phyloP scores from a whole-genome alignment of 2,113 vertebrate species.

The Muntiacus reevesi region DNA sequence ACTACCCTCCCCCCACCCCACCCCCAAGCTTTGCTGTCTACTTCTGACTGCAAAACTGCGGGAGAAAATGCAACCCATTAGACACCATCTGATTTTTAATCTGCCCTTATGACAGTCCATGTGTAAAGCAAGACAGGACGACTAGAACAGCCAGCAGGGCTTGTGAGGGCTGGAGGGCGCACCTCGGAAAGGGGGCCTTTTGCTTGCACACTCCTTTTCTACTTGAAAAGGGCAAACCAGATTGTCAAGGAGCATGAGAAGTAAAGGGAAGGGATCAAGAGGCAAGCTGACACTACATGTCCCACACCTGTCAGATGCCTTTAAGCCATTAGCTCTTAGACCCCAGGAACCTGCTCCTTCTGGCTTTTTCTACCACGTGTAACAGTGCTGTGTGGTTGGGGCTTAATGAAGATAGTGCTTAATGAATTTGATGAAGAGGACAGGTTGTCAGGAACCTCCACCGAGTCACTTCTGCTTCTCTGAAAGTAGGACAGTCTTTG shows the following conservation, averaged over 20 bases:
- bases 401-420: not conserved
- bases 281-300: not conserved
- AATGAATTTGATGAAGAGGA: not conserved
- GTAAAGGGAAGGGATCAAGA: not conserved
- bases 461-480: not conserved
- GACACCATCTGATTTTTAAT: conserved; percentile 4
- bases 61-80: conserved; percentile 31
- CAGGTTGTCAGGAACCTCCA: not conserved
- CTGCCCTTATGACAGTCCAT: not conserved
- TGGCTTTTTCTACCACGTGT: not conserved
- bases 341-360: not conserved
- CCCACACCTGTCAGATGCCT: not conserved
- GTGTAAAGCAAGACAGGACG: not conserved
- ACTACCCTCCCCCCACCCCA: not conserved
- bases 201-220: not conserved
- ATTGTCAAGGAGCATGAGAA: not conserved
- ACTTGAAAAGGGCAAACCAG: not conserved
- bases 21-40: conserved; percentile 24
- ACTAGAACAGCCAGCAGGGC: not conserved
- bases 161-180: not conserved
- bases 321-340: not conserved
- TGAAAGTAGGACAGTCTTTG: not conserved
- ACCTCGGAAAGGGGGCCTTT: not conserved
- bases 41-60: not conserved
- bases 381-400: not conserved